Conservation (phyloP, 1,140 invertebrate species). For the Drosophila arawakana region DNA sequence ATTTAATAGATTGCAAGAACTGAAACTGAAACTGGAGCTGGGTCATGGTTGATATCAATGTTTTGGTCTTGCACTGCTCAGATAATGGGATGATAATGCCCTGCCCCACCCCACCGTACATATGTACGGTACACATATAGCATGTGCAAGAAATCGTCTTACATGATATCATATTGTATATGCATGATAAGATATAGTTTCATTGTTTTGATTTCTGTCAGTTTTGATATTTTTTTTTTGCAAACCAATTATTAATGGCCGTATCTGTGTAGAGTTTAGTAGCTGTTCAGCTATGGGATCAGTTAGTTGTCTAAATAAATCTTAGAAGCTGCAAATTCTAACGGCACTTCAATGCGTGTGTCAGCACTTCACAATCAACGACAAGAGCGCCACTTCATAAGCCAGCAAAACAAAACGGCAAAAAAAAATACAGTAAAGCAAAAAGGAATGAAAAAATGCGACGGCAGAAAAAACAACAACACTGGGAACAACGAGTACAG, state of each 20-base stretch:
- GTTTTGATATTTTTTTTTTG: background rate
- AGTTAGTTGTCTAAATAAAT: constrained; percentile 29
- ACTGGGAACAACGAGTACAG: constrained; percentile 2
- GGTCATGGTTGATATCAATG: constrained; percentile 69
- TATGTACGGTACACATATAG: constrained; percentile 1
- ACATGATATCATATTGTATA: constrained; percentile 63
- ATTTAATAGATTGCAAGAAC: constrained; percentile 20
- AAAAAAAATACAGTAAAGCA: constrained; percentile 3
- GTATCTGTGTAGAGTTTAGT: constrained; percentile 28
- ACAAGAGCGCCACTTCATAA: constrained; percentile 23
- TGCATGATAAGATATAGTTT: constrained; percentile 70
- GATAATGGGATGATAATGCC: constrained; percentile 72
- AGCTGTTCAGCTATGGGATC: constrained; percentile 41
- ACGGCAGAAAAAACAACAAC: constrained; percentile 15
- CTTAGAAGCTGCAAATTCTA: constrained; percentile 18
- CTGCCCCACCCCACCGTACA: background rate
- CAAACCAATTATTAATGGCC: constrained; percentile 34
- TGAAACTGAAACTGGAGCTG: constrained; percentile 34
- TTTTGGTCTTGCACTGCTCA: constrained; percentile 44
- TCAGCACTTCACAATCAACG: constrained; percentile 6
- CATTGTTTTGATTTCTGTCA: constrained; percentile 45
- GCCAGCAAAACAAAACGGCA: constrained; percentile 18
- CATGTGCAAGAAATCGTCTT: constrained; percentile 52
- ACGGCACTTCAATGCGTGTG: constrained; percentile 25
- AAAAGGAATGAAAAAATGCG: background rate